A percentile compares a stretch with the other conserved stretches of the same genome.
These are phyloP conservation scores for Lasioglossum leucozonium DNA, from an alignment of 2,888 invertebrate species.

Conservation along the genomic window DNA sequence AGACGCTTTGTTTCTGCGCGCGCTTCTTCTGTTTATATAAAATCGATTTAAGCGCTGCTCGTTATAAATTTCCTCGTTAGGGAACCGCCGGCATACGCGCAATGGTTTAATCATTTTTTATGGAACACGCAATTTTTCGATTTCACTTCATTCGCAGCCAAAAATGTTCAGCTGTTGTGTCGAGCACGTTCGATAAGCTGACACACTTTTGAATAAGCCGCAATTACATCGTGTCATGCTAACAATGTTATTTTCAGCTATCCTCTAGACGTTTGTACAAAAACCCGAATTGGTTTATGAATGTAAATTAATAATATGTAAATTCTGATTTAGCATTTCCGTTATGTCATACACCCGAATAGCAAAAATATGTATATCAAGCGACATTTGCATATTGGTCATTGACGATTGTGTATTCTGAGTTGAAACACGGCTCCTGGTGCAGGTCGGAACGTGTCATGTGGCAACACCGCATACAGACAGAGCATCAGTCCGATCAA, in stretches of 20 bases:
- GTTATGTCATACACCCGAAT: not conserved
- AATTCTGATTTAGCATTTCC: not conserved
- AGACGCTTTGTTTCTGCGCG: constrained; percentile 7
- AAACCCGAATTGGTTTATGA: not conserved
- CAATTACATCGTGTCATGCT: not conserved
- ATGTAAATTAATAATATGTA: constrained; percentile 6
- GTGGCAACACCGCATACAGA: no score
- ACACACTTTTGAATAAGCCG: not conserved
- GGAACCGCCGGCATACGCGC: not conserved
- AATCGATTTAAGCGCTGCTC: constrained; percentile 22
- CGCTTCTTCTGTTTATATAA: constrained; percentile 22
- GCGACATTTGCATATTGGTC: not conserved
- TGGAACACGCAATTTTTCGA: not conserved
- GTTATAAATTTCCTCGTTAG: constrained; percentile 34
- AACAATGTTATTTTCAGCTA: not conserved
- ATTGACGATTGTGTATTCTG: not conserved
- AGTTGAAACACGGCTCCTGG: not conserved
- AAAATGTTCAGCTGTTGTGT: not conserved
- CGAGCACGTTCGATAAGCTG: not conserved
- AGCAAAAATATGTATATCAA: not conserved
- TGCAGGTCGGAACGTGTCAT: no score
- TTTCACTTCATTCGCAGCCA: not conserved
- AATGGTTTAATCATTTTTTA: not conserved
- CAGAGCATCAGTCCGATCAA: no score
- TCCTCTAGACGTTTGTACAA: not conserved